These are phyloP conservation scores for Lordiphosa fenestrarum DNA, from an alignment of 2,888 invertebrate species.

Conservation along the genomic window DNA sequence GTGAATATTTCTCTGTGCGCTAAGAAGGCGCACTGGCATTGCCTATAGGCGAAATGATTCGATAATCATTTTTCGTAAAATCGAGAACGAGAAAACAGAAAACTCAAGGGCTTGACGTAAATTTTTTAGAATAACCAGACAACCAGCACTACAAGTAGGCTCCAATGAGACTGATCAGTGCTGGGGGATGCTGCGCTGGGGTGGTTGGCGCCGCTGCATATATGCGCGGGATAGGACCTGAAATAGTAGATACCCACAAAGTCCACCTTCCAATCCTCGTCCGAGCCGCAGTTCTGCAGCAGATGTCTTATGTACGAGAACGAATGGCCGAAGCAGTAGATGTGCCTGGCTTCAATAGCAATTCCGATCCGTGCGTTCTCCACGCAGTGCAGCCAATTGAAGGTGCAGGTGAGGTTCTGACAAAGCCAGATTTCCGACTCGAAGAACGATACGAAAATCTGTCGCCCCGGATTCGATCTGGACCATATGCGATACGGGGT, in stretches of 20 bases:
- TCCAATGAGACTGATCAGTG: too few relatives aligned
- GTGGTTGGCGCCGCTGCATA: too few relatives aligned
- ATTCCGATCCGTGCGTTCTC: neutral
- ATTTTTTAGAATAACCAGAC: too few relatives aligned
- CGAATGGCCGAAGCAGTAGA: constrained; percentile 3
- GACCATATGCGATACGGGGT: constrained; percentile 18
- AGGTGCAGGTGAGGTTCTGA: neutral
- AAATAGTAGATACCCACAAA: constrained; percentile 4
- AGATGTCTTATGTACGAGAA: constrained; percentile 11
- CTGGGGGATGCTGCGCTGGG: too few relatives aligned
- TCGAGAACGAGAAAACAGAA: constrained; percentile 14
- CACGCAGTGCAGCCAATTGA: constrained; percentile 17
- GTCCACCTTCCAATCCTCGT: neutral
- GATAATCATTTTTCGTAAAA: constrained; percentile 50
- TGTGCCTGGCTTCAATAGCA: neutral
- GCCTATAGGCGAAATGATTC: constrained; percentile 57
- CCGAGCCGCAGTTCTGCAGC: constrained; percentile 6
- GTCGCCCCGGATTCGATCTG: neutral
- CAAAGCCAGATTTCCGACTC: constrained; percentile 7
- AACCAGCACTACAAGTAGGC: too few relatives aligned
- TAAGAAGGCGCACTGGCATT: constrained; percentile 57
- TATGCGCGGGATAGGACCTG: neutral
- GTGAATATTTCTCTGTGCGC: constrained; percentile 39
- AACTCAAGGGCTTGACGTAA: constrained; percentile 15
- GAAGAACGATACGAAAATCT: constrained; percentile 8